Evolutionary conservation across 1,140 invertebrate species (phyloP).

Genomic region (Xylocopa sonorina): DNA sequence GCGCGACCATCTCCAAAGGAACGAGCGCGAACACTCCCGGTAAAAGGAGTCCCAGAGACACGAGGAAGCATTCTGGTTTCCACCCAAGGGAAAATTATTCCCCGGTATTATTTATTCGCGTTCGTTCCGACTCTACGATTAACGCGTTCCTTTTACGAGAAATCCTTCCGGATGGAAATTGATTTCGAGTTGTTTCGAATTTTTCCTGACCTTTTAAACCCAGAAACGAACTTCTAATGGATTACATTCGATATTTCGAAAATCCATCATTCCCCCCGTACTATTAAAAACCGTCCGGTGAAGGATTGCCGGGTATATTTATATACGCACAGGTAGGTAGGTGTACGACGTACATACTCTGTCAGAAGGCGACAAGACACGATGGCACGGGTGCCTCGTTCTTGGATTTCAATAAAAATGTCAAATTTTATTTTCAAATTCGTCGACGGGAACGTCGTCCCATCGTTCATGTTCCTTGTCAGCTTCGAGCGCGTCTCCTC

Average conservation of each 20-base stretch:
- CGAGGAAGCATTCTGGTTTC: slow-evolving; percentile 4
- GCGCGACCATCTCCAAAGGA: slow-evolving; percentile 41
- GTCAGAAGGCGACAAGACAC: slow-evolving; percentile 35
- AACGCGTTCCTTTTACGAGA: background rate
- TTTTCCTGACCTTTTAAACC: too few relatives aligned
- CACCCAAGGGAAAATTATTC: background rate
- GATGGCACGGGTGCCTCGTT: slow-evolving; percentile 40
- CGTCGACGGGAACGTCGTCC: slow-evolving; percentile 45
- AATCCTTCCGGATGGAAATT: background rate
- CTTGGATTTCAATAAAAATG: slow-evolving; percentile 70
- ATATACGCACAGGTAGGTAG: background rate
- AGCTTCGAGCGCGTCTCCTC: slow-evolving; percentile 44
- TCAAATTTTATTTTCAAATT: slow-evolving; percentile 74
- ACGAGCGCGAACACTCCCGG: slow-evolving; percentile 3
- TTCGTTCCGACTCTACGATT: background rate
- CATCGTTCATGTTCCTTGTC: slow-evolving; percentile 70
- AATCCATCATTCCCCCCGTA: slow-evolving; percentile 57
- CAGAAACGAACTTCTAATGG: slow-evolving; percentile 50
- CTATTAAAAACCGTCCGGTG: slow-evolving; percentile 48
- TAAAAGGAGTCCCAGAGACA: background rate
- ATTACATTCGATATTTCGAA: slow-evolving; percentile 49
- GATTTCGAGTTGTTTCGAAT: too few relatives aligned
- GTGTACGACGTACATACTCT: background rate
- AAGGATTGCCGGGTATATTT: slow-evolving; percentile 18
- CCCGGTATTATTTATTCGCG: background rate